Conservation (phyloP, 2,888 invertebrate species). For the Ectemnius continuus region DNA sequence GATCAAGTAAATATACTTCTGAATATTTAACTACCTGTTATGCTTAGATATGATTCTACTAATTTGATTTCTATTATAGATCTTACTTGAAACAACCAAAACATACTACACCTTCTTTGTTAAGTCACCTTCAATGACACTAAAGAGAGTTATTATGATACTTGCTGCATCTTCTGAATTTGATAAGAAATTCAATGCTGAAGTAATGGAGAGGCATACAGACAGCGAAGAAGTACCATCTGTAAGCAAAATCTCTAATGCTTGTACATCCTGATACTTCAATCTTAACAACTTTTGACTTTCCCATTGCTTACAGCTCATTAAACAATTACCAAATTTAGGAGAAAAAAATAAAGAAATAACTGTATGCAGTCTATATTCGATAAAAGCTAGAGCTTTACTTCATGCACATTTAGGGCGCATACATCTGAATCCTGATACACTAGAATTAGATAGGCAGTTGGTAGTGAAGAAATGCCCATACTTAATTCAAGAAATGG, state of each 20-base stretch:
- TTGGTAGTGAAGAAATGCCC: conserved; percentile 94
- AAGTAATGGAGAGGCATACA: conserved; percentile 93
- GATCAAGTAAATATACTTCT: conserved; percentile 84
- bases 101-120: conserved; percentile 97
- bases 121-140: conserved; percentile 96
- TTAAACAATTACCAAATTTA: conserved; percentile 93
- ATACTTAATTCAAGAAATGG: conserved; percentile 97
- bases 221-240: conserved; percentile 97
- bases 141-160: conserved; percentile 98
- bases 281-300: neutral
- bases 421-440: conserved; percentile 86
- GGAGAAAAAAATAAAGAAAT: conserved; percentile 98
- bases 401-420: conserved; percentile 97
- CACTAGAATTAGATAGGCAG: conserved; percentile 90
- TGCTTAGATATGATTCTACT: neutral
- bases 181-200: conserved; percentile 94
- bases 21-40: conserved; percentile 1
- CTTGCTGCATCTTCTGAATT: conserved; percentile 98
- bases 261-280: no score
- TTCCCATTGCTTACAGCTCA: conserved; percentile 82
- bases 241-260: conserved; percentile 79
- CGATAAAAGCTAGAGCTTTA: conserved; percentile 94
- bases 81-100: conserved; percentile 96
- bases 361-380: conserved; percentile 95
- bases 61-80: conserved; percentile 77